Base-by-base conservation (phyloP, 2,797 vertebrate species). In the Myripristis murdjan region DNA sequence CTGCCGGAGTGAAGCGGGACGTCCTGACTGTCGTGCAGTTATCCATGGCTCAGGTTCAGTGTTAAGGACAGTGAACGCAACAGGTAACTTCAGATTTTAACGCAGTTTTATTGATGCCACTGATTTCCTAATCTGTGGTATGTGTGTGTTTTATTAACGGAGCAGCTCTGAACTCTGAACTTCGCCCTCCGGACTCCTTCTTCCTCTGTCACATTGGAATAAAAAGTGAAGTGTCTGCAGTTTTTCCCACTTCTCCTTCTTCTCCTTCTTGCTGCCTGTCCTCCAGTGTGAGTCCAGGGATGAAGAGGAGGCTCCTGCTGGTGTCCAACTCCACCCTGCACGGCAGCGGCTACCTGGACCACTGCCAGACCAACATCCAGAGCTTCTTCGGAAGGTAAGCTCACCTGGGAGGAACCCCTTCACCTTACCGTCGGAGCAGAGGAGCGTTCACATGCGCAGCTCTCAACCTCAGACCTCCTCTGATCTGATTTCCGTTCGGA, bases 321-420 rank as follows among this genome's bases (percentile, higher is more conserved):
- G 92, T 96, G 49, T 97, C 96, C 41, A 97, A 95, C 91, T 97
- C 96, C 43, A 96, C 94, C 0, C 88, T 96, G 68, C 90, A 95
- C 65, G 96, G 95, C 58, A 79, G 93, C 26, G 92, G 94, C 0
- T 97, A 96, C 87, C 92, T 96, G 75, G 88, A 95, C 2, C 96
- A 96, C 90, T 97, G 96, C 68, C 91, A 95, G 81, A 74, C 87
- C 23, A 85, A 96, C 10, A 88, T 96, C 56, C 2, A 75, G 9
- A 28, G 18, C 54, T 96, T 96, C 85, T 92, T 96, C 1, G 95
- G 95, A 41, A 61, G 57, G 95, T 96, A 84, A 87, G 94, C 88
- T 16, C 0, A 1, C 4, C 49, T 23, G 1, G 14, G 22, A 5
- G 4, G 22, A 23, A 10, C 16, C 8, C 5, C 43, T n/a, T 43